Base-by-base conservation (phyloP, 1,140 invertebrate species). In the Papilio polytes region DNA sequence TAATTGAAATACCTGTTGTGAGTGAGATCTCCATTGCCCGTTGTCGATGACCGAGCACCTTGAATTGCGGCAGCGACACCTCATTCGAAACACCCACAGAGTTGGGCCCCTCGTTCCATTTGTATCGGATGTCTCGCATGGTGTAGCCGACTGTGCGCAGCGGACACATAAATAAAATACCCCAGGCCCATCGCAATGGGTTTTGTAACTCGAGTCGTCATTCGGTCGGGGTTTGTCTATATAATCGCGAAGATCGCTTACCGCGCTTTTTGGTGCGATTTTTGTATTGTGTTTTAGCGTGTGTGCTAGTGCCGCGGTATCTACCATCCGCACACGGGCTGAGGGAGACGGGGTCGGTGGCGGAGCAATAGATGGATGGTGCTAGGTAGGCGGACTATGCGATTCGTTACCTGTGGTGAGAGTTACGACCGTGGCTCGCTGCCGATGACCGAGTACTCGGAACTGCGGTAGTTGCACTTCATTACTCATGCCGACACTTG, bases 41-140 rank as follows among this genome's bases (percentile, higher is more conserved):
- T 95, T 98, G 98, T 87, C 97, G 97, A 96, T 98, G 97, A 85
- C 98, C 98, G 90, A 98, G 96, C 91, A 98, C 97, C 96, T 98
- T 98, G 97, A 99, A 99, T 96, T 99, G 98, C 90, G 98, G 98
- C 91, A 99, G 96, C 87, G 98, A 98, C 91, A 99, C 98, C 95
- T 98, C 98, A 95, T 97, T 97, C 93, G 98, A 98, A 85, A 99
- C 98, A 90, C 98, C 98, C 89, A 99, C 98, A 88, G 98, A 98
- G 95, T 98, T 97, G 91, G 98, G 97, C 83, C 98, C 98, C 94
- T 98, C 98, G 95, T 98, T 98, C 98, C 98, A 99, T 95, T 98
- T 98, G 97, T 99, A 98, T 88, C 98, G 97, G 96, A 99, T 99
- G 96, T 99, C 98, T 95, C 98, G 96, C 98, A 98, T 99, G 93